A percentile compares a stretch with the other conserved stretches of the same genome.
Conservation (phyloP, 2,888 invertebrate genomes). For the Torymus tubicola region DNA sequence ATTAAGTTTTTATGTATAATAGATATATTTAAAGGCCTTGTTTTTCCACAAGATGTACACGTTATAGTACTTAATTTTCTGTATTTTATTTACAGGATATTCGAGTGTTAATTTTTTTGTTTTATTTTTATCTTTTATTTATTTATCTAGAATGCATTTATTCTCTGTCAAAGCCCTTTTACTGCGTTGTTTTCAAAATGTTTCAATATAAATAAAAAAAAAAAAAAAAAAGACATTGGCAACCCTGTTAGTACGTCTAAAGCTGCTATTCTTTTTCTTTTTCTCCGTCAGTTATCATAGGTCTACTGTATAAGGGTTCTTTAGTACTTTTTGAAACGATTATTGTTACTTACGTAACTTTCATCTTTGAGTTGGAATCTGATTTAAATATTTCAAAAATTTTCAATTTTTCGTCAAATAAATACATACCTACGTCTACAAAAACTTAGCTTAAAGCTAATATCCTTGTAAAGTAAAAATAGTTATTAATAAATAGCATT, state of each 20-base stretch:
- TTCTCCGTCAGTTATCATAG: conserved; percentile 12
- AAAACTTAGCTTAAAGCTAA: too few species aligned
- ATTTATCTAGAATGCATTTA: conserved; percentile 41
- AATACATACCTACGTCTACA: too few species aligned
- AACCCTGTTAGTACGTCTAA: conserved; percentile 4
- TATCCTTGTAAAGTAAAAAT: too few species aligned
- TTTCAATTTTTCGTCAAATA: too few species aligned
- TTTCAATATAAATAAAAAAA: conserved; percentile 3
- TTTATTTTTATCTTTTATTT: conserved; percentile 37
- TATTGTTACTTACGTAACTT: too few species aligned
- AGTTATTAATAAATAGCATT: too few species aligned
- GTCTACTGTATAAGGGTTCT: background rate
- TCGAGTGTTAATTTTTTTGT: conserved; percentile 38
- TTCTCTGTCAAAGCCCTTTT: conserved; percentile 21
- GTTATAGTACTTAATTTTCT: conserved; percentile 39
- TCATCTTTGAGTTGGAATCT: too few species aligned
- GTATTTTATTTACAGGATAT: conserved; percentile 32
- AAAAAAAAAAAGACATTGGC: background rate
- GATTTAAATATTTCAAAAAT: too few species aligned
- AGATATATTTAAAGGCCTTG: background rate
- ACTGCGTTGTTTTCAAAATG: conserved; percentile 25
- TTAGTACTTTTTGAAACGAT: too few species aligned
- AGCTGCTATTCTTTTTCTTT: conserved; percentile 22
- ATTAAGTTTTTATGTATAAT: conserved; percentile 9
- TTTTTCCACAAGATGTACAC: conserved; percentile 8